Evolutionary conservation across 2,797 vertebrate species (phyloP).

Genomic region (Cuniculus paca): DNA sequence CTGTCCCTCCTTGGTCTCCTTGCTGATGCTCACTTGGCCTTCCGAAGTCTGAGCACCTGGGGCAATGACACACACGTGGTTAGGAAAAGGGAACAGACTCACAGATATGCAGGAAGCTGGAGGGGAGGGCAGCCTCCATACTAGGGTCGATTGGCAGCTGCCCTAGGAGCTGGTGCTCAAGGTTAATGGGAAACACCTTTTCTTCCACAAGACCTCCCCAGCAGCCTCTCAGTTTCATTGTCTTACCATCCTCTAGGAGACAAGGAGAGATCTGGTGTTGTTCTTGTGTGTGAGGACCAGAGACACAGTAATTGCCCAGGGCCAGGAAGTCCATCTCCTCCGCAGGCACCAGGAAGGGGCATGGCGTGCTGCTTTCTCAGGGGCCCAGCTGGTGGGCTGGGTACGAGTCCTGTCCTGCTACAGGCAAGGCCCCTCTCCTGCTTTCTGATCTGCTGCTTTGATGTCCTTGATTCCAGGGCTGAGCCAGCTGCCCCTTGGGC

Average conservation of each 20-base stretch:
- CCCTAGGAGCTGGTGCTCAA: not conserved
- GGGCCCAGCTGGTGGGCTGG: not conserved
- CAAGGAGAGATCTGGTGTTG: not conserved
- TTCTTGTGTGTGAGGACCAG: not conserved
- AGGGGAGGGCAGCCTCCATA: not conserved
- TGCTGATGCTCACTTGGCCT: slow-evolving; percentile 20
- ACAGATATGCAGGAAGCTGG: not conserved
- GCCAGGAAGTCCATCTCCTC: not conserved
- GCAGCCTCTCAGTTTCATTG: not conserved
- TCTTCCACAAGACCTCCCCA: not conserved
- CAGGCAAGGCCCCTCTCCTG: not conserved
- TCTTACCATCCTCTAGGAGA: not conserved
- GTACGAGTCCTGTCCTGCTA: not conserved
- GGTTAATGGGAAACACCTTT: not conserved
- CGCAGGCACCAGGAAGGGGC: not conserved
- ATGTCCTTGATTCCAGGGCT: not conserved
- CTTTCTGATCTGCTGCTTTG: not conserved
- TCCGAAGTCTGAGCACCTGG: slow-evolving; percentile 43
- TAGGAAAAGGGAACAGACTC: not conserved
- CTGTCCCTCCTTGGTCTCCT: not conserved
- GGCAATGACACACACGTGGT: slow-evolving; percentile 16
- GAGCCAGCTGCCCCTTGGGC: not conserved
- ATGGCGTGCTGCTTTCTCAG: not conserved
- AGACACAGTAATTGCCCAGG: not conserved
- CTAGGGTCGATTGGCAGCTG: not conserved